Evolutionary conservation across 2,888 invertebrate genomes (phyloP).

Genomic region (Cryptocephalus primarius): DNA sequence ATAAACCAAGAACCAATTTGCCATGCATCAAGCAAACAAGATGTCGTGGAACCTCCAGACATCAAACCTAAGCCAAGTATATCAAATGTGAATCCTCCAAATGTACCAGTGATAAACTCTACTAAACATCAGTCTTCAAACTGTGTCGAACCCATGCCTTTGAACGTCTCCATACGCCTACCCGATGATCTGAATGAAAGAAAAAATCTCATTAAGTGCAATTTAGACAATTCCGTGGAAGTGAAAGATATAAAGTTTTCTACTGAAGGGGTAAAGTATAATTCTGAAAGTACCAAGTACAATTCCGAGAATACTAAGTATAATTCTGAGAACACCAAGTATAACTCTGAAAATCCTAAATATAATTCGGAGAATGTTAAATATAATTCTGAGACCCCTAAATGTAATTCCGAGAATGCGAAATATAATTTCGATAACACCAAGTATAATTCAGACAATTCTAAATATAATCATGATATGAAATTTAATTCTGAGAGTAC

Average conservation of each 20-base stretch:
- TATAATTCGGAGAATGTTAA: background rate
- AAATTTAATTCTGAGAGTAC: no score
- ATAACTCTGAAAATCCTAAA: slow-evolving; percentile 2
- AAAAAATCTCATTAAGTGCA: slow-evolving; percentile 35
- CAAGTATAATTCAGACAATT: no score
- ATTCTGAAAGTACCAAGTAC: slow-evolving; percentile 7
- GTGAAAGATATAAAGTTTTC: slow-evolving; percentile 22
- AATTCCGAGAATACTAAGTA: slow-evolving; percentile 2
- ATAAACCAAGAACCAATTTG: slow-evolving; percentile 6
- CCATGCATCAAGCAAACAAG: slow-evolving; percentile 6
- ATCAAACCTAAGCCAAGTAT: background rate
- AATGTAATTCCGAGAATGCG: no score
- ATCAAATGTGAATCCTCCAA: background rate
- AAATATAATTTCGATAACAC: no score
- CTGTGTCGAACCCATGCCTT: slow-evolving; percentile 22
- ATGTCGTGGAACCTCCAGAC: slow-evolving; percentile 5
- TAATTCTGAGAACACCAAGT: slow-evolving; percentile 2
- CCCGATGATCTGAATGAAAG: slow-evolving; percentile 36
- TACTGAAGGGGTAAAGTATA: slow-evolving; percentile 17
- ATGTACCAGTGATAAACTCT: background rate
- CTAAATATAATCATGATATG: no score
- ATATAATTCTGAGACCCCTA: no score
- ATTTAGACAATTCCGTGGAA: slow-evolving; percentile 21
- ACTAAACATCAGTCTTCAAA: slow-evolving; percentile 6
- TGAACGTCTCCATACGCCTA: slow-evolving; percentile 35